A percentile compares a stretch with the other conserved stretches of the same genome.
phyloP scores from a whole-genome alignment of 2,888 invertebrate genomes.

The Perdita meconis region DNA sequence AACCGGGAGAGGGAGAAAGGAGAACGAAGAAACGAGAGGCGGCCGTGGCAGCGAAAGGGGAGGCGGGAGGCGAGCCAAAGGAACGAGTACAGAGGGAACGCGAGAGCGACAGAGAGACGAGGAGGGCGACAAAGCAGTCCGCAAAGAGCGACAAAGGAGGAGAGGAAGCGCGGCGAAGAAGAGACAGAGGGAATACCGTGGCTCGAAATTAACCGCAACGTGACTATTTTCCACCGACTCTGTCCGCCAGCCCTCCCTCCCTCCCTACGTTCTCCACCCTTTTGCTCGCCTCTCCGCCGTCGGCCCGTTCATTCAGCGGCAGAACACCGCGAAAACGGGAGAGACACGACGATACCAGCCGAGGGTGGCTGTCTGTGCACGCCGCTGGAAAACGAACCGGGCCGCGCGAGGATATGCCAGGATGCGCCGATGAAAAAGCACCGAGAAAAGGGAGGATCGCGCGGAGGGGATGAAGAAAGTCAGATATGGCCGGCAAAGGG shows the following conservation, averaged over 20 bases:
- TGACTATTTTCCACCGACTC: constrained; percentile 66
- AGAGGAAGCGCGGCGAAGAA: constrained; percentile 24
- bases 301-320: constrained; percentile 49
- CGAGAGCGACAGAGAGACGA: not conserved
- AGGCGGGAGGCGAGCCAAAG: constrained; percentile 10
- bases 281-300: constrained; percentile 38
- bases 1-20: not conserved
- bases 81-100: not conserved
- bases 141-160: constrained; percentile 26
- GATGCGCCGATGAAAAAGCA: constrained; percentile 36
- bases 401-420: constrained; percentile 42
- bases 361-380: constrained; percentile 38
- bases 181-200: constrained; percentile 52
- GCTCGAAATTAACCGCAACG: constrained; percentile 72
- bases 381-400: constrained; percentile 60
- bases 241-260: constrained; percentile 44
- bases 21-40: constrained; percentile 6
- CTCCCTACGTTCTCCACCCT: constrained; percentile 43
- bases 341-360: constrained; percentile 5
- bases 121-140: not conserved
- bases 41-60: constrained; percentile 9
- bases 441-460: not conserved
- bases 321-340: constrained; percentile 44
- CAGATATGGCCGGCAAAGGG: too few species aligned
- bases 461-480: constrained; percentile 7